These are phyloP conservation scores for Columba guinea DNA, from an alignment of 2,797 vertebrate genomes.

Conservation along the genomic window DNA sequence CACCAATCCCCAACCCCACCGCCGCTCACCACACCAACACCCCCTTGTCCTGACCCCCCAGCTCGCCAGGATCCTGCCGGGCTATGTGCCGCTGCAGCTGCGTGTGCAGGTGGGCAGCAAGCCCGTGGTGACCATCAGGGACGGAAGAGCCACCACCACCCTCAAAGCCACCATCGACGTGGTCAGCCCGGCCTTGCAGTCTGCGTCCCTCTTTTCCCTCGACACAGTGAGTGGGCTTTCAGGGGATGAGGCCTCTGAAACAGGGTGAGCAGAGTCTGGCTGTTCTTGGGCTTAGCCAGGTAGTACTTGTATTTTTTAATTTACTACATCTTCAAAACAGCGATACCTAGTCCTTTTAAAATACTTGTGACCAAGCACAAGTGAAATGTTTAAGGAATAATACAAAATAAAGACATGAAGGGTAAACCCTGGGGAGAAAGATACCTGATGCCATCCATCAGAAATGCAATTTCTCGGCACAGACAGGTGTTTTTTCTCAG, in stretches of 20 bases:
- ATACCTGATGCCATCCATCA: neutral
- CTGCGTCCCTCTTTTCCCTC: slow-evolving; percentile 47
- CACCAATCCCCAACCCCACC: neutral
- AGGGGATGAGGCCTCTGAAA: fast-evolving
- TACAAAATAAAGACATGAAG: neutral
- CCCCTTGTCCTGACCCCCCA: neutral
- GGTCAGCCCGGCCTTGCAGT: neutral
- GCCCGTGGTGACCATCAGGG: slow-evolving; percentile 23
- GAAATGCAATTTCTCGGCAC: neutral
- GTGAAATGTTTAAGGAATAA: neutral
- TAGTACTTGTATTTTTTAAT: neutral
- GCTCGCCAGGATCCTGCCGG: neutral
- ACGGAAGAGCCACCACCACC: neutral
- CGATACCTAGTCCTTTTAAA: neutral
- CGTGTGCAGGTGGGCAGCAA: neutral
- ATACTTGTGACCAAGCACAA: fast-evolving
- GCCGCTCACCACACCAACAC: fast-evolving
- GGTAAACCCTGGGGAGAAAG: neutral
- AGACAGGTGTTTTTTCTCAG: neutral
- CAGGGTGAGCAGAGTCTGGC: neutral
- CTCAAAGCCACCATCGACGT: slow-evolving; percentile 10
- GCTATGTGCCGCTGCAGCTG: slow-evolving; percentile 41
- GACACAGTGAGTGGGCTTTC: slow-evolving; percentile 41
- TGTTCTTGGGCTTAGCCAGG: neutral
- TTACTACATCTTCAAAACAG: fast-evolving